Evolutionary conservation across 2,113 vertebrate genomes (phyloP).

Genomic region (Podarcis muralis): DNA sequence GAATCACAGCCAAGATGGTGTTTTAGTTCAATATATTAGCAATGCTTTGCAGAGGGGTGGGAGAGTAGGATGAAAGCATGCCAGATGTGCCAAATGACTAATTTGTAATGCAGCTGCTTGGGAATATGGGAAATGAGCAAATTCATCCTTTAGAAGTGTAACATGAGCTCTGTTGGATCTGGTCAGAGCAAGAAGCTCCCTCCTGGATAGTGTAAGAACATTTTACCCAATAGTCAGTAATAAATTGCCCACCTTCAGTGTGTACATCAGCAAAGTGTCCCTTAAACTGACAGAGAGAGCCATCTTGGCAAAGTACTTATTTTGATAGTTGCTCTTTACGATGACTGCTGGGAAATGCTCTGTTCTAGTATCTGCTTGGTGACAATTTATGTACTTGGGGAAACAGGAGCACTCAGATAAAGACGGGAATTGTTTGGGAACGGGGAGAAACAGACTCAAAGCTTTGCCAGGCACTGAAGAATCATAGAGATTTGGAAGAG

Average conservation of each 20-base stretch:
- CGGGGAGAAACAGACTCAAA: not conserved
- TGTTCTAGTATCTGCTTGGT: not conserved
- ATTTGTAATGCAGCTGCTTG: not conserved
- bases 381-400: not conserved
- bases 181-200: not conserved
- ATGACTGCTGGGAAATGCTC: not conserved
- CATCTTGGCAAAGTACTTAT: not conserved
- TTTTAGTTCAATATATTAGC: no score
- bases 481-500: not conserved
- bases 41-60: not conserved
- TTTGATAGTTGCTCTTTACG: not conserved
- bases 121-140: not conserved
- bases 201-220: not conserved
- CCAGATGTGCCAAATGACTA: not conserved
- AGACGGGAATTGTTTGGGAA: not conserved
- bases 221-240: not conserved
- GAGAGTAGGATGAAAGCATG: no score
- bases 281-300: not conserved
- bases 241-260: not conserved
- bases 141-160: not conserved
- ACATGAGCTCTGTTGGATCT: not conserved
- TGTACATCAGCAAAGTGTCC: not conserved
- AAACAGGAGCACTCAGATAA: not conserved
- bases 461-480: not conserved
- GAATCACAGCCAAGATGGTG: no score